Conservation (phyloP, 2,113 vertebrate genomes). For the Ictalurus furcatus region DNA sequence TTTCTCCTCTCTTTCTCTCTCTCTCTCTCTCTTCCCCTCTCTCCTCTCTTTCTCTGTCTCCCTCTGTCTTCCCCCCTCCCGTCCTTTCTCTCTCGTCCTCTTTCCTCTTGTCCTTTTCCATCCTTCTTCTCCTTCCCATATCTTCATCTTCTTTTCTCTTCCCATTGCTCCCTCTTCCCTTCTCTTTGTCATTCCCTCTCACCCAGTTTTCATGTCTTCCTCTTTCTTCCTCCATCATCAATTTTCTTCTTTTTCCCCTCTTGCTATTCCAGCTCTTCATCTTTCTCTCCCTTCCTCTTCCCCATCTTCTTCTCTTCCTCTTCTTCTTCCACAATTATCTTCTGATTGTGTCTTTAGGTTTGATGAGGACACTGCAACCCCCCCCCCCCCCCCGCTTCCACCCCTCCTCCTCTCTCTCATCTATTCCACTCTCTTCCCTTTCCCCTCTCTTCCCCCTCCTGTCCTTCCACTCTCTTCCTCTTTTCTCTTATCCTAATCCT, state of each 20-base stretch:
- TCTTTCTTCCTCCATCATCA: background rate
- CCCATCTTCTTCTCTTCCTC: too few relatives aligned
- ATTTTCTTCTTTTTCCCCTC: background rate
- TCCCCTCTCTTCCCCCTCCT: background rate
- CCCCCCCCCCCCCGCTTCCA: background rate
- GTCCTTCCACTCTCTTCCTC: background rate
- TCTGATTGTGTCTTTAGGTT: background rate
- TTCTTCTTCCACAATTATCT: background rate
- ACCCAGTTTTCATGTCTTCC: background rate
- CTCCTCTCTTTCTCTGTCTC: too few relatives aligned
- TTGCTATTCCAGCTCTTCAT: too few relatives aligned
- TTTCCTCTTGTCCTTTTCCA: background rate
- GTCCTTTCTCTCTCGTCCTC: background rate
- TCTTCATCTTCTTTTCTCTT: too few relatives aligned
- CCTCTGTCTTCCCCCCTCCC: too few relatives aligned
- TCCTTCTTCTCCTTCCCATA: background rate
- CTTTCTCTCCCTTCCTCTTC: too few relatives aligned
- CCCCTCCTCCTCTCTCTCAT: too few relatives aligned
- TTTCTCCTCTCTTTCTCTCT: too few relatives aligned
- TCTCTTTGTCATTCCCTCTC: background rate
- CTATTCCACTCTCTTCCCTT: background rate
- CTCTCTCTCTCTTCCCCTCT: too few relatives aligned
- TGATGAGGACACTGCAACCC: background rate
- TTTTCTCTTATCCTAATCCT: background rate
- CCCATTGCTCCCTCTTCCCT: background rate